Evolutionary conservation across 2,797 vertebrate species (phyloP), one percentile per base, ranked within the genome.

Genomic region (Chelmon rostratus): DNA sequence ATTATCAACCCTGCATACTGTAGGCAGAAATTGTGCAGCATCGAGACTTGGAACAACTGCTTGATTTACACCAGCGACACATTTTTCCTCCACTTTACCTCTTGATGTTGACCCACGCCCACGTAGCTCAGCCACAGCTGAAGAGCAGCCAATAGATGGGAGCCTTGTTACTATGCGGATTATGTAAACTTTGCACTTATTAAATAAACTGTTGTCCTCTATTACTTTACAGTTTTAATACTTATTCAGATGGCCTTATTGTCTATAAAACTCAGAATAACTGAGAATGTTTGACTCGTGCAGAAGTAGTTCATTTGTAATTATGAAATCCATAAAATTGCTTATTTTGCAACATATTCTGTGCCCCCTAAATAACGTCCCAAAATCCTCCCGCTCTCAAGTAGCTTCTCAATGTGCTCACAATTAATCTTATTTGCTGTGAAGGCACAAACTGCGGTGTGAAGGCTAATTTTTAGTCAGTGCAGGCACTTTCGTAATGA

Each of bases 371-470:
- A 84, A 86, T 80, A 69, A 35, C 83, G 50, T 78, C n/a, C 31
- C 31, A 7, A 57, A 83, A 64, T 67, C 64, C 53, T 42, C 33
- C 40, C 52, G 42, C 44, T 49, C 70, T 61, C 42, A 11, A 75
- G 19, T 56, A 53, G 56, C 65, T 68, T 77, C 53, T 68, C 46
- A 64, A 3, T 61, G n/a, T 21, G 46, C 58, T 57, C 33, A 38
- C 64, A 78, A 64, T 76, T 62, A 57, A 38, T 84, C 67, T 23
- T 70, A 76, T 87, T 86, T 85, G 82, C 85, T 61, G 63, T 56
- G 66, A 73, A 61, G 69, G 52, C 73, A 83, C 73, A 81, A 86
- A 68, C 73, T 47, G 61, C 4, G 3, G 15, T 16, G 8, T 38
- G 57, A 66, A 53, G 64, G 61, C 75, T 19, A 23, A 54, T 79